phyloP scores from a whole-genome alignment of 2,888 invertebrate genomes.

The Chrysotoxum bicinctum region DNA sequence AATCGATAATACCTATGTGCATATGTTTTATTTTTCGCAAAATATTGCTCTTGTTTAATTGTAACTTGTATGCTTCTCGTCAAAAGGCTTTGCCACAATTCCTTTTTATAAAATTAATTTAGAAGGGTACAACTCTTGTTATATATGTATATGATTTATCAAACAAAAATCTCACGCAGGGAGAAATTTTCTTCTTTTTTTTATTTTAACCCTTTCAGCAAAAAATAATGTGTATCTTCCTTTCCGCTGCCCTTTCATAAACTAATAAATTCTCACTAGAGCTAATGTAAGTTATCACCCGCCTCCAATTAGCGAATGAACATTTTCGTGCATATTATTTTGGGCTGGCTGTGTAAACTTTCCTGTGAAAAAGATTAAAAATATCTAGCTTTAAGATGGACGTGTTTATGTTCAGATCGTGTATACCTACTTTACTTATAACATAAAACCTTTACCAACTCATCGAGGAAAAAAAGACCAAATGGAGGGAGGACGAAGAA shows the following conservation, averaged over 20 bases:
- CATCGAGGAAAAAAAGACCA: conserved; percentile 19
- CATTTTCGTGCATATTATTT: conserved; percentile 36
- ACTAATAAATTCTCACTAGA: conserved; percentile 21
- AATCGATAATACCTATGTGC: neutral
- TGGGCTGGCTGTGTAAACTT: conserved; percentile 16
- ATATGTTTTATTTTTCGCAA: neutral
- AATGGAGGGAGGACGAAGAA: neutral
- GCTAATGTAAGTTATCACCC: conserved; percentile 45
- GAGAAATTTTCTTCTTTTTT: neutral
- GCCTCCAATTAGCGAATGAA: conserved; percentile 36
- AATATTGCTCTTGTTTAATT: neutral
- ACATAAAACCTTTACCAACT: conserved; percentile 47
- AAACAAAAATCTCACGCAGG: neutral
- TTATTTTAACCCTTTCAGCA: neutral
- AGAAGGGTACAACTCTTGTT: neutral
- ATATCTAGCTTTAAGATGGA: conserved; percentile 32
- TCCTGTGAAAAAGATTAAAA: conserved; percentile 23
- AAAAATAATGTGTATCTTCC: conserved; percentile 6
- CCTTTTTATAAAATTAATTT: neutral
- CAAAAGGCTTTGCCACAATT: neutral
- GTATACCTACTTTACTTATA: conserved; percentile 25
- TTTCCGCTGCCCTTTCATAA: neutral
- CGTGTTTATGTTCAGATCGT: conserved; percentile 32
- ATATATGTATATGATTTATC: neutral
- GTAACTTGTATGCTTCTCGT: neutral